A percentile compares a stretch with the other conserved stretches of the same genome.
Conservation (phyloP, 1,140 invertebrate species). For the Drosophila insularis region DNA sequence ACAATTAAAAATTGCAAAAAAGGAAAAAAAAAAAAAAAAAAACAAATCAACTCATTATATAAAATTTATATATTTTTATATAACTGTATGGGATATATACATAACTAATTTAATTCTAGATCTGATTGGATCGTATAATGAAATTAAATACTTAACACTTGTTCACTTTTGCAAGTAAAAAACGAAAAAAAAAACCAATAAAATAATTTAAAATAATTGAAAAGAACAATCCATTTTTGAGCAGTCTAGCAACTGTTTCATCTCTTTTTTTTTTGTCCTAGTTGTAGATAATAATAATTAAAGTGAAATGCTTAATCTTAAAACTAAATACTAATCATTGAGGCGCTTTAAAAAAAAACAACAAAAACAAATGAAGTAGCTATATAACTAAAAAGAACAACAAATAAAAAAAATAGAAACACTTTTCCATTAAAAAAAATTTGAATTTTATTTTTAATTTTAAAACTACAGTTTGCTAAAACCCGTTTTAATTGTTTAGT, state of each 20-base stretch:
- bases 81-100: slow-evolving; percentile 49
- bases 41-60: slow-evolving; percentile 56
- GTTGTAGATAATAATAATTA: slow-evolving; percentile 31
- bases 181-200: slow-evolving; percentile 4
- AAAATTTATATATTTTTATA: slow-evolving; percentile 55
- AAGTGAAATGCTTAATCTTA: slow-evolving; percentile 41
- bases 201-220: neutral
- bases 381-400: neutral
- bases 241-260: slow-evolving; percentile 1
- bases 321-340: slow-evolving; percentile 47
- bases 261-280: slow-evolving; percentile 5
- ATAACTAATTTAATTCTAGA: slow-evolving; percentile 39
- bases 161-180: slow-evolving; percentile 65
- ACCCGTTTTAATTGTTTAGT: slow-evolving; percentile 28
- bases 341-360: slow-evolving; percentile 62
- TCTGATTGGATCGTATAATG: neutral
- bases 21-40: slow-evolving; percentile 36
- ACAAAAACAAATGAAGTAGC: slow-evolving; percentile 14
- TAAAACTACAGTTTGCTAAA: slow-evolving; percentile 33
- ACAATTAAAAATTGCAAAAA: slow-evolving; percentile 44
- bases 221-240: slow-evolving; percentile 3
- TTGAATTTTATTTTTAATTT: slow-evolving; percentile 65
- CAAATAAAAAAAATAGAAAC: slow-evolving; percentile 20
- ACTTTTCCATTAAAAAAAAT: slow-evolving; percentile 65
- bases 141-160: slow-evolving; percentile 60